These are phyloP conservation scores for Actinemys pallida DNA, from an alignment of 2,113 vertebrate genomes.

Conservation along the genomic window DNA sequence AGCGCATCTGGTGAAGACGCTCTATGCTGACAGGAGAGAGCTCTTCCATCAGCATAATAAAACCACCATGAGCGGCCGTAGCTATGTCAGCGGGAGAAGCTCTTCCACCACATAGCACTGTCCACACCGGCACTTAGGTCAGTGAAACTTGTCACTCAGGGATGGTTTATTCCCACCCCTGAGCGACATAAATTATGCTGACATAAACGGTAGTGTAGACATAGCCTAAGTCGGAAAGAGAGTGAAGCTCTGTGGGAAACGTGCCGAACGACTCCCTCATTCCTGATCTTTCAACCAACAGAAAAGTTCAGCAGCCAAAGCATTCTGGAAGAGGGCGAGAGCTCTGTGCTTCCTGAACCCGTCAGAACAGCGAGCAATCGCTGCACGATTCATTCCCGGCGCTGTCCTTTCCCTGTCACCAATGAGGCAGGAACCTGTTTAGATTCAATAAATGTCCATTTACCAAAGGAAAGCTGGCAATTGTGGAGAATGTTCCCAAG, in stretches of 20 bases:
- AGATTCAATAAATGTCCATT: rapidly evolving
- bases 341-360: neutral
- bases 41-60: too few species aligned
- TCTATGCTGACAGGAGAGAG: too few species aligned
- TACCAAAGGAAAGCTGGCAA: neutral
- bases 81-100: too few species aligned
- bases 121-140: too few species aligned
- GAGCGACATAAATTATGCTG: too few species aligned
- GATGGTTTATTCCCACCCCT: too few species aligned
- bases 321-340: neutral
- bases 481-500: rapidly evolving
- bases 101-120: too few species aligned
- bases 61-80: too few species aligned
- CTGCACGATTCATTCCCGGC: neutral
- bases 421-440: neutral
- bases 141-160: too few species aligned
- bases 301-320: neutral
- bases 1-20: too few species aligned
- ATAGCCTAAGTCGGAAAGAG: neutral
- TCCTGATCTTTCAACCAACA: too few species aligned
- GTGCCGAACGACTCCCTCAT: neutral
- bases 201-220: too few species aligned
- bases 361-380: rapidly evolving
- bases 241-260: neutral
- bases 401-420: neutral